These are phyloP conservation scores for Drosophila vallismaia DNA, from an alignment of 2,888 invertebrate genomes.

Conservation along the genomic window DNA sequence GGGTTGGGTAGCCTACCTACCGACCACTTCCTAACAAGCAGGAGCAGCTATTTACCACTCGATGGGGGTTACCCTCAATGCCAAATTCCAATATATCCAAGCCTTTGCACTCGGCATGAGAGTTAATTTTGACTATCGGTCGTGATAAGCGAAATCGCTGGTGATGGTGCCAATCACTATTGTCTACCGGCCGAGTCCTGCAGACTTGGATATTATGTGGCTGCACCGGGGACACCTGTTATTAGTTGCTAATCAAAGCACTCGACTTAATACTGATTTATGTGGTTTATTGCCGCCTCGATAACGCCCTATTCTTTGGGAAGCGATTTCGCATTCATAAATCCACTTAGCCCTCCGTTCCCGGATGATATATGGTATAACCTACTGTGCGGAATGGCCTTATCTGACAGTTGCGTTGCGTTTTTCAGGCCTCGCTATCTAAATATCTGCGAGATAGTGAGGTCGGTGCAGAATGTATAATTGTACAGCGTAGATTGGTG, in stretches of 20 bases:
- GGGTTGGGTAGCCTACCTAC: not conserved
- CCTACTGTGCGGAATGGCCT: conserved; percentile 24
- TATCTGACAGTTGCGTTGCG: conserved; percentile 18
- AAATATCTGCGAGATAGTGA: conserved; percentile 7
- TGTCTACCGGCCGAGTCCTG: not conserved
- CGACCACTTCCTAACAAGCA: not conserved
- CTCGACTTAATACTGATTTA: conserved; percentile 47
- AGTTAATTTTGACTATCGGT: conserved; percentile 1
- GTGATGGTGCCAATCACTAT: conserved; percentile 10
- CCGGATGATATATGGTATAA: conserved; percentile 6
- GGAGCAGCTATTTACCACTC: not conserved
- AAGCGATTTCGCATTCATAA: conserved; percentile 14
- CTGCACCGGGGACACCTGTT: conserved; percentile 19
- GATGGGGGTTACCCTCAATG: not conserved
- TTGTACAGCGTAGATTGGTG: not conserved
- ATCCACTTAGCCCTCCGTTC: conserved; percentile 8
- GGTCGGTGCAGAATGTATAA: not conserved
- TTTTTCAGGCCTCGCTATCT: conserved; percentile 6
- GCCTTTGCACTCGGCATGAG: conserved; percentile 11
- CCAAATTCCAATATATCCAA: not conserved
- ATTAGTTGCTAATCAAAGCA: conserved; percentile 34
- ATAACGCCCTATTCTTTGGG: conserved; percentile 10
- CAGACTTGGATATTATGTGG: conserved; percentile 4
- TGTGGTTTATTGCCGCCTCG: conserved; percentile 19
- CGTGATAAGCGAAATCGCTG: conserved; percentile 9